These are phyloP conservation scores for Oncorhynchus kisutch DNA, from an alignment of 2,113 vertebrate genomes.

Conservation along the genomic window DNA sequence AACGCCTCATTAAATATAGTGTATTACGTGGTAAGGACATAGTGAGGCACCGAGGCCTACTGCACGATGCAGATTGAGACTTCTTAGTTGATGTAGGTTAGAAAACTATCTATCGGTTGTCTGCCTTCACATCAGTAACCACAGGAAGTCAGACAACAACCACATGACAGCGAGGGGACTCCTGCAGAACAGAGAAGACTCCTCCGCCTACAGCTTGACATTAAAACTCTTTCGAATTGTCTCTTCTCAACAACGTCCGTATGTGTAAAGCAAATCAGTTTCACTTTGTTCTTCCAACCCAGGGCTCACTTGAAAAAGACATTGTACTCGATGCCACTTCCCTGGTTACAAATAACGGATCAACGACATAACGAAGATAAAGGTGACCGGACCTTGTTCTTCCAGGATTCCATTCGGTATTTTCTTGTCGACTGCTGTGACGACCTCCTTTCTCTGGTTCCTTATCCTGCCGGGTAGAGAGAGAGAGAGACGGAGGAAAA, in stretches of 20 bases:
- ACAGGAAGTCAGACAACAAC: slow-evolving; percentile 55
- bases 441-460: slow-evolving; percentile 87
- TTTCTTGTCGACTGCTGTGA: slow-evolving; percentile 91
- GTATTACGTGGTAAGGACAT: too few species aligned
- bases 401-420: slow-evolving; percentile 96
- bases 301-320: background rate
- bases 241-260: background rate
- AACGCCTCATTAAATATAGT: too few species aligned
- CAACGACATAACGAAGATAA: too few species aligned
- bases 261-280: background rate
- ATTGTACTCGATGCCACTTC: too few species aligned
- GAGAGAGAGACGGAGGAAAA: slow-evolving; percentile 10
- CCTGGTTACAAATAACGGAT: too few species aligned
- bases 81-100: too few species aligned
- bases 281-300: too few species aligned
- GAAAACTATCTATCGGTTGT: background rate
- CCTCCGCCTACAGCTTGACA: too few species aligned
- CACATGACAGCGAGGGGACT: slow-evolving; percentile 2
- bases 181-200: background rate
- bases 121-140: slow-evolving; percentile 17
- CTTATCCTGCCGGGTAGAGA: slow-evolving; percentile 77
- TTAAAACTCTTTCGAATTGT: background rate
- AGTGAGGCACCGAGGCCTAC: too few species aligned
- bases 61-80: too few species aligned
- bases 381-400: slow-evolving; percentile 83